Percentiles rank a stretch among this genome's conserved stretches.
Conservation (phyloP, 2,888 invertebrate genomes). For the Eilema caniola region DNA sequence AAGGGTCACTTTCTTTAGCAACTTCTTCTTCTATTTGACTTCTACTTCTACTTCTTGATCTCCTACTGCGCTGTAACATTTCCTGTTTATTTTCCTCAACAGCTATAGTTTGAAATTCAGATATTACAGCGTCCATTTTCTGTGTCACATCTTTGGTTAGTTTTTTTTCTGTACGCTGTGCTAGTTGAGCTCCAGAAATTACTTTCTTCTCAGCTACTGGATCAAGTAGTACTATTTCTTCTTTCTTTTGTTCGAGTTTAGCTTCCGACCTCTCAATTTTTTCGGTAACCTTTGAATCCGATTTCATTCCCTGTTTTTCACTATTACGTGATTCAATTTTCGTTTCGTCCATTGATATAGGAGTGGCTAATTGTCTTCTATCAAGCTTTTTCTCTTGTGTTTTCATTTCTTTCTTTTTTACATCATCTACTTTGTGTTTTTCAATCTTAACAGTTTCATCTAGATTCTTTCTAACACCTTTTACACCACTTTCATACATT, state of each 20-base stretch:
- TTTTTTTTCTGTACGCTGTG: conserved; percentile 73
- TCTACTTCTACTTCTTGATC: conserved; percentile 69
- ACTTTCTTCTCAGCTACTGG: conserved; percentile 42
- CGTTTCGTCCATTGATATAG: conserved; percentile 34
- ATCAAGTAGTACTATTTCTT: conserved; percentile 29
- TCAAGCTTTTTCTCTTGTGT: conserved; percentile 41
- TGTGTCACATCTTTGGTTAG: conserved; percentile 69
- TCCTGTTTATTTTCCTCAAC: conserved; percentile 58
- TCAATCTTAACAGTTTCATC: conserved; percentile 26
- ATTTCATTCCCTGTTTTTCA: conserved; percentile 21
- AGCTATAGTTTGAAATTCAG: conserved; percentile 74
- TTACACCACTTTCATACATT: conserved; percentile 17
- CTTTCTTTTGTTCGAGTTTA: conserved; percentile 18
- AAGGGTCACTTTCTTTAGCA: conserved; percentile 62
- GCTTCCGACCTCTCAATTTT: conserved; percentile 24
- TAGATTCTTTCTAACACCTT: conserved; percentile 23
- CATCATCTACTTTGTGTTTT: conserved; percentile 24
- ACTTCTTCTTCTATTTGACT: conserved; percentile 69
- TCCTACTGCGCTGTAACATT: conserved; percentile 49
- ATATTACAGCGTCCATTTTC: conserved; percentile 76
- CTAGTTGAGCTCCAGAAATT: conserved; percentile 74
- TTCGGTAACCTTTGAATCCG: conserved; percentile 19
- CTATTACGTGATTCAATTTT: conserved; percentile 26
- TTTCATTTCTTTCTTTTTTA: conserved; percentile 23
- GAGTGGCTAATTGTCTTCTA: conserved; percentile 36